A percentile compares a stretch with the other conserved stretches of the same genome.
These are phyloP conservation scores for Nephila pilipes DNA, from an alignment of 1,140 invertebrate genomes.

Conservation along the genomic window DNA sequence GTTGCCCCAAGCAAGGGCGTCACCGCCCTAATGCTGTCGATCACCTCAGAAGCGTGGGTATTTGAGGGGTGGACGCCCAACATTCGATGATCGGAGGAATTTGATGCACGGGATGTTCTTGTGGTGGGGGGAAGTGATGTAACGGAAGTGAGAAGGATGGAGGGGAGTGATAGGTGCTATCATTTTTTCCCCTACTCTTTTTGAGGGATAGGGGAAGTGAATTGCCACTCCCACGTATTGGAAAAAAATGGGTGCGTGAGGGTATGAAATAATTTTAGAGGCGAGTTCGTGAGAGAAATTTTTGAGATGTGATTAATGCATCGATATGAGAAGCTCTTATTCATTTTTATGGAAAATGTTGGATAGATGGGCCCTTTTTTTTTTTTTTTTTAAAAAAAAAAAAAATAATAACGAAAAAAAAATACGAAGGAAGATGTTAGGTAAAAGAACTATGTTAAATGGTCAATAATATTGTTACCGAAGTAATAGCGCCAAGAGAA, in stretches of 20 bases:
- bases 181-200: not conserved
- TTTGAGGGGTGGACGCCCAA: not conserved
- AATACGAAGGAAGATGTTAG: too few species aligned
- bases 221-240: slow-evolving; percentile 21
- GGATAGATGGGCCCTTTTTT: not conserved
- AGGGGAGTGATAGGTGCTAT: slow-evolving; percentile 15
- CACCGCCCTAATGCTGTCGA: slow-evolving; percentile 41
- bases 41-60: slow-evolving; percentile 48
- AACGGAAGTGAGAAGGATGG: not conserved
- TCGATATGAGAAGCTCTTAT: not conserved
- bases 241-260: slow-evolving; percentile 4
- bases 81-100: slow-evolving; percentile 44
- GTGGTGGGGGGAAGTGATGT: not conserved
- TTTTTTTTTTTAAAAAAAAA: not conserved
- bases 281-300: not conserved
- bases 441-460: too few species aligned
- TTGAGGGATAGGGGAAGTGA: not conserved
- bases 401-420: too few species aligned
- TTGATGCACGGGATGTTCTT: not conserved
- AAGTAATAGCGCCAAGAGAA: too few species aligned
- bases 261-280: not conserved
- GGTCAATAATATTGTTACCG: too few species aligned
- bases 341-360: not conserved
- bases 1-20: slow-evolving; percentile 48
- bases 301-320: not conserved